These are phyloP conservation scores for Neuroterus valhalla DNA, from an alignment of 1,140 invertebrate genomes.

Conservation along the genomic window DNA sequence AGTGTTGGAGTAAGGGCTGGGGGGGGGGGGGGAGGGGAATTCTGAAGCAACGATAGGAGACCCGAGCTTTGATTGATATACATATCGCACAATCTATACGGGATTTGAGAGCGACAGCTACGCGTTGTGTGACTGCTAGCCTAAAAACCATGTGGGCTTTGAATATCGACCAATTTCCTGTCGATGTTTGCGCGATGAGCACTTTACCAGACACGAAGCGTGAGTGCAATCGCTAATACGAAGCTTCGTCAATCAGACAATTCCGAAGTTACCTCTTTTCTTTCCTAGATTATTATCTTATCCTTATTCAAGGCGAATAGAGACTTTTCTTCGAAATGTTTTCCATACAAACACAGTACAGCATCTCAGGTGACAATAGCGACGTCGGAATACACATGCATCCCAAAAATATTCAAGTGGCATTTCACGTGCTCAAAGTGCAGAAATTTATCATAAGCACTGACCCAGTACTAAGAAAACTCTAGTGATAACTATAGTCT, in stretches of 20 bases:
- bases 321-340: no score
- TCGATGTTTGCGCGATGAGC: slow-evolving; percentile 64
- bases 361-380: no score
- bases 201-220: slow-evolving; percentile 61
- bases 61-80: slow-evolving; percentile 62
- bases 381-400: no score
- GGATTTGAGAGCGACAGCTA: slow-evolving; percentile 45
- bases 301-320: no score
- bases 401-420: no score
- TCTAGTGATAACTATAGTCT: no score
- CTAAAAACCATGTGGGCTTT: slow-evolving; percentile 62
- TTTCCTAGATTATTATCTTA: no score
- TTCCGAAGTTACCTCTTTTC: not conserved
- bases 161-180: slow-evolving; percentile 72
- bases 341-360: no score
- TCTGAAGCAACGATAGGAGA: slow-evolving; percentile 32
- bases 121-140: slow-evolving; percentile 13
- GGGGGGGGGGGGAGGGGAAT: not conserved
- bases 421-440: no score
- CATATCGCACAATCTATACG: slow-evolving; percentile 62
- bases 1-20: not conserved
- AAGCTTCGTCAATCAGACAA: slow-evolving; percentile 33
- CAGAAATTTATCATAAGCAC: no score
- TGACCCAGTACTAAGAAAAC: no score
- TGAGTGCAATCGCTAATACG: slow-evolving; percentile 69